Conservation (phyloP, 2,113 vertebrate species). For the Camelus dromedarius region DNA sequence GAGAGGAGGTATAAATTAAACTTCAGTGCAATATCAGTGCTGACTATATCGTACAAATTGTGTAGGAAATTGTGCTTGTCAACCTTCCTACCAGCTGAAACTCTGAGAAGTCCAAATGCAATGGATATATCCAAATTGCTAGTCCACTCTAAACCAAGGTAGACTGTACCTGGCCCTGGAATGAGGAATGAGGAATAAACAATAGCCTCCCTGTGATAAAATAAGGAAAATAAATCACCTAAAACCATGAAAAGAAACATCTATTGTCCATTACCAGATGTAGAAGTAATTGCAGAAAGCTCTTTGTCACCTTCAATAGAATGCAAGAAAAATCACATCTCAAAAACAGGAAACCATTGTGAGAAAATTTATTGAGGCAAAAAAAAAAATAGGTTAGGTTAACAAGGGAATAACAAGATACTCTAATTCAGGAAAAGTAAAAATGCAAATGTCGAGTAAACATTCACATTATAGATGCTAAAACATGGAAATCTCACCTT, state of each 20-base stretch:
- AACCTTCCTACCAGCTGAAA: not conserved
- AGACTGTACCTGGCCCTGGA: not conserved
- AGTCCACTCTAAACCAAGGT: not conserved
- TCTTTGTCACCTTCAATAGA: not conserved
- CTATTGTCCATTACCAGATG: not conserved
- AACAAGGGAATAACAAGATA: not conserved
- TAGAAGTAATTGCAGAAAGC: not conserved
- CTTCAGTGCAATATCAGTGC: not conserved
- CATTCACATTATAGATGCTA: not conserved
- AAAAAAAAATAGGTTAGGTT: not conserved
- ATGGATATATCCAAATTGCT: not conserved
- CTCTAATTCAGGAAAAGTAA: not conserved
- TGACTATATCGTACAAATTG: not conserved
- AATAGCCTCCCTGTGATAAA: not conserved
- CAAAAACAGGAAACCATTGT: not conserved
- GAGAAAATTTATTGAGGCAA: not conserved
- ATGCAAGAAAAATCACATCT: not conserved
- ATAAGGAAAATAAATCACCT: not conserved
- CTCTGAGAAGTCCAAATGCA: not conserved
- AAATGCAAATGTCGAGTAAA: not conserved
- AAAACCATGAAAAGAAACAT: not conserved
- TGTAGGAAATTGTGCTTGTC: not conserved
- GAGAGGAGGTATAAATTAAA: not conserved
- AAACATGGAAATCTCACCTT: not conserved
- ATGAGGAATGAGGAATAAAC: not conserved